Evolutionary conservation across 2,888 invertebrate species (phyloP), one percentile per base, ranked within the genome.

Genomic region (Drosophila nr. medialis): DNA sequence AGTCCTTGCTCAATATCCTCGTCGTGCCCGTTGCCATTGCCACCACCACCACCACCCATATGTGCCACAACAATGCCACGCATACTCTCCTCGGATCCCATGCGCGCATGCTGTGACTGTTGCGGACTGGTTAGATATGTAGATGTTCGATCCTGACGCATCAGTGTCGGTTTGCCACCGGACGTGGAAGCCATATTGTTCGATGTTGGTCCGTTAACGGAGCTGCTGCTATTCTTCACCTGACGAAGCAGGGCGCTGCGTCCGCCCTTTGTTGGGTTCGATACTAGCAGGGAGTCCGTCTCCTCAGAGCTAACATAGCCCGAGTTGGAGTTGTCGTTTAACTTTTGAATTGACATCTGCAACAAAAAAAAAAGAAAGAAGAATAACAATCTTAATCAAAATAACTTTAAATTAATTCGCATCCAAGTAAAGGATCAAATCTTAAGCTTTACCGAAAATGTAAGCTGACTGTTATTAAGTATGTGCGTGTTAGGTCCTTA

Each of bases 131-230:
- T 95, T 70, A 95, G 93, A 92, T 95, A 95, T 91, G 95, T 95
- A 60, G 97, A 97, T 55, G 97, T 97, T 86, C 97, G 96, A 93
- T 97, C 97, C 93, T 97, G 97, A 80, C 97, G 95, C 94, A 96
- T 97, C 80, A 97, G 94, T 75, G 97, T 96, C 80, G 97, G 97
- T 92, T 97, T 97, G 69, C 95, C 94, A 77, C 94, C 93, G 61
- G 94, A 90, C 72, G 90, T 91, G 70, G 89, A 90, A 74, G 89
- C 90, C 91, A 91, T 91, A 64, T 85, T 90, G 55, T 80, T 80
- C 40, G 78, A 4, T 55, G 80, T 92, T 75, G 93, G 93, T 70
- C 93, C 92, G 81, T 93, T 92, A 2, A 90, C 90, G 56, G 93
- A 92, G 77, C 87, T 89, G 81, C 93, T 92, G 77, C 87, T 89